phyloP scores from a whole-genome alignment of 2,888 invertebrate species.

The Drosophila parthenogenetica region DNA sequence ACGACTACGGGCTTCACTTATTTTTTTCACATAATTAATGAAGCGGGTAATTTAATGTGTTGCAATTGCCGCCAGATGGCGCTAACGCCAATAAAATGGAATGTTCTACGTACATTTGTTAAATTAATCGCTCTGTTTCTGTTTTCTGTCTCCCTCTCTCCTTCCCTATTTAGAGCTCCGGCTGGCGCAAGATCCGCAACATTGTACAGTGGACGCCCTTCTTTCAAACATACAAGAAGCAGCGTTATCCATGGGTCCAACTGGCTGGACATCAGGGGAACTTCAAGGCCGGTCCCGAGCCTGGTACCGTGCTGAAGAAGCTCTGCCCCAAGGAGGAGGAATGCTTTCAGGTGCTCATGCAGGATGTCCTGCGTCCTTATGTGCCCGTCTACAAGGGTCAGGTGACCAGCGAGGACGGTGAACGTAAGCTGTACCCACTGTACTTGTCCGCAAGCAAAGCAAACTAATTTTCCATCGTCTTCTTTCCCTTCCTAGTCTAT shows the following conservation, averaged over 20 bases:
- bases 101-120: neutral
- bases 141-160: neutral
- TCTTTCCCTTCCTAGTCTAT: constrained; percentile 87
- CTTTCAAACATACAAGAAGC: constrained; percentile 98
- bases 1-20: neutral
- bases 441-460: no score
- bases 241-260: constrained; percentile 98
- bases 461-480: neutral
- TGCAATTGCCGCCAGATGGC: constrained; percentile 25
- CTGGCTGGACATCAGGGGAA: constrained; percentile 98
- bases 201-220: constrained; percentile 99
- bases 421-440: constrained; percentile 86
- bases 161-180: constrained; percentile 89
- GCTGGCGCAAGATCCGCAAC: constrained; percentile 96
- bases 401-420: constrained; percentile 91
- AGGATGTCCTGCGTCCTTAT: constrained; percentile 93
- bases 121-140: neutral
- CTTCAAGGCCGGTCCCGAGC: constrained; percentile 96
- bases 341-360: constrained; percentile 93
- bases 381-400: constrained; percentile 97
- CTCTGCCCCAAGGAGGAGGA: constrained; percentile 94
- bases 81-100: constrained; percentile 12
- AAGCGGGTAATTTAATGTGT: constrained; percentile 14
- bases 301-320: constrained; percentile 97
- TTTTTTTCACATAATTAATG: constrained; percentile 3